These are phyloP conservation scores for Hippoglossus stenolepis DNA, from an alignment of 2,113 vertebrate genomes.

Conservation along the genomic window DNA sequence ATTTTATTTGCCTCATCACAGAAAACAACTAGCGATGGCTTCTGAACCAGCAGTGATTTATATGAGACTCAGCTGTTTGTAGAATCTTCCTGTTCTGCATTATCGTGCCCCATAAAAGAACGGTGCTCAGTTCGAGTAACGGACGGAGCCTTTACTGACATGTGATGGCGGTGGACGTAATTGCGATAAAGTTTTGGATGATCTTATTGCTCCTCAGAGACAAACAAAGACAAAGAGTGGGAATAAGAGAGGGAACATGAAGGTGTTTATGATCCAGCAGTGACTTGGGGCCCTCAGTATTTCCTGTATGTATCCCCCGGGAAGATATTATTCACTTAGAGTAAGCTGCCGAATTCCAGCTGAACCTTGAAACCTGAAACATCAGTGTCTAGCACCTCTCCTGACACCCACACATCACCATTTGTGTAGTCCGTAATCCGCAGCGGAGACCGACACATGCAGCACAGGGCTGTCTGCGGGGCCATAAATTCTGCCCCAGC, in stretches of 20 bases:
- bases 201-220: slow-evolving; percentile 65
- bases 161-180: slow-evolving; percentile 86
- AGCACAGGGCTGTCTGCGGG: slow-evolving; percentile 24
- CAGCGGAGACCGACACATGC: slow-evolving; percentile 34
- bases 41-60: no score
- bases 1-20: no score
- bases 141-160: slow-evolving; percentile 84
- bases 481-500: slow-evolving; percentile 51
- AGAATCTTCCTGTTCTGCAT: neutral
- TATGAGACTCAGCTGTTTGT: neutral
- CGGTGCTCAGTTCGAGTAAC: slow-evolving; percentile 75
- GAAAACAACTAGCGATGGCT: no score
- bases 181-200: slow-evolving; percentile 42
- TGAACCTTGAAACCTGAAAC: slow-evolving; percentile 69
- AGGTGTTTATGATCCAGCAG: slow-evolving; percentile 64
- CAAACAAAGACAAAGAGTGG: slow-evolving; percentile 53
- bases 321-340: slow-evolving; percentile 55
- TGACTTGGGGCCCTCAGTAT: slow-evolving; percentile 36
- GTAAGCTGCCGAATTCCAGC: slow-evolving; percentile 46
- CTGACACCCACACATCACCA: slow-evolving; percentile 59
- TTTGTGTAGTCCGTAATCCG: slow-evolving; percentile 59
- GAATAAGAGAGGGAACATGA: slow-evolving; percentile 62
- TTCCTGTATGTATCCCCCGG: slow-evolving; percentile 58
- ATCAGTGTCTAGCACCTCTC: slow-evolving; percentile 53
- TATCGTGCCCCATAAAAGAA: slow-evolving; percentile 87